Percentiles rank a stretch among this genome's conserved stretches.
These are phyloP conservation scores for Entosphenus tridentatus DNA, from an alignment of 2,113 vertebrate species.

Conservation along the genomic window DNA sequence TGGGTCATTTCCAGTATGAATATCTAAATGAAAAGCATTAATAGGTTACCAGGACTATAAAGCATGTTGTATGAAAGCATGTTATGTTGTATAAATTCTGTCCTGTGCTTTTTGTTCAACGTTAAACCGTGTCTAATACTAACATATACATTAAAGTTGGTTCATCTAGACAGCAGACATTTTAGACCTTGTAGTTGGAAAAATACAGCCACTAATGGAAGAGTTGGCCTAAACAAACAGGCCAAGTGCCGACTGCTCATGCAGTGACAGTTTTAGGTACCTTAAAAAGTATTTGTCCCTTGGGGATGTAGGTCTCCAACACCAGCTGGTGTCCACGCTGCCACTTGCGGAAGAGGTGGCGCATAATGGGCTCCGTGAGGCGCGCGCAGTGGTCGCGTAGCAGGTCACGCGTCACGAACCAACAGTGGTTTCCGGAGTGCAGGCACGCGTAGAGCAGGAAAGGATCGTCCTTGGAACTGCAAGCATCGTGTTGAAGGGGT, in stretches of 20 bases:
- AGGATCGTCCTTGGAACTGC: conserved; percentile 70
- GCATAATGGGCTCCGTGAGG: conserved; percentile 25
- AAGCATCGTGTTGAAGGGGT: not conserved
- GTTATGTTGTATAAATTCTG: not conserved
- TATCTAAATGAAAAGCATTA: not conserved
- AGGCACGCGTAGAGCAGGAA: conserved; percentile 72
- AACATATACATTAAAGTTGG: not conserved
- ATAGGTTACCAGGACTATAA: not conserved
- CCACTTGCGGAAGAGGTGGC: conserved; percentile 79
- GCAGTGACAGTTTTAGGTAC: conserved; percentile 17
- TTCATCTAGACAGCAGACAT: not conserved
- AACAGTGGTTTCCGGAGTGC: conserved; percentile 60
- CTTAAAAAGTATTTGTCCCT: conserved; percentile 31
- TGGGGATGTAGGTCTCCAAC: conserved; percentile 12
- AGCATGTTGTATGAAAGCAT: not conserved
- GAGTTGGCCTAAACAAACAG: not conserved
- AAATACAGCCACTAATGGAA: not conserved
- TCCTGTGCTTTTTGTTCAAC: conserved; percentile 1
- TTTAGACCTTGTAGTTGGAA: not conserved
- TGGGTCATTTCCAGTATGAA: not conserved
- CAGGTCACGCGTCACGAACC: conserved; percentile 61
- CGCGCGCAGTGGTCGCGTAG: conserved; percentile 89
- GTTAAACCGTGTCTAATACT: not conserved
- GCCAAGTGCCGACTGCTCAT: not conserved
- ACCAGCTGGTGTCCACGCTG: conserved; percentile 70